A percentile compares a stretch with the other conserved stretches of the same genome.
Conservation (phyloP, 2,797 vertebrate genomes). For the Lacerta agilis region DNA sequence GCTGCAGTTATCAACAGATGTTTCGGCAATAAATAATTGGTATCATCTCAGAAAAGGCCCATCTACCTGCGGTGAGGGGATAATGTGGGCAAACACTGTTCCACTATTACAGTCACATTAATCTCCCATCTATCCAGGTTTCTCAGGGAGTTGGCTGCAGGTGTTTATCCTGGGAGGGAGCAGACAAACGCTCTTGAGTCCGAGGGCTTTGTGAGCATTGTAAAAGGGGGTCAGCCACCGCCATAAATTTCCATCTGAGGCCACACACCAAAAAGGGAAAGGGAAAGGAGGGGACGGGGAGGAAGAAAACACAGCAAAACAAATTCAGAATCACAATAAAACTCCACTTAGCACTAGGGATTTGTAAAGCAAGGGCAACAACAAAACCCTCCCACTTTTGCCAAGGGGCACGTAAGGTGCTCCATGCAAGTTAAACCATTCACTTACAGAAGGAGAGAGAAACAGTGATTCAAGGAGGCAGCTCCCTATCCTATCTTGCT, state of each 20-base stretch:
- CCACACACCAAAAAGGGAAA: constrained; percentile 76
- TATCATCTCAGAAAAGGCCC: constrained; percentile 80
- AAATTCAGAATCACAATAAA: constrained; percentile 29
- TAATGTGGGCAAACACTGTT: constrained; percentile 76
- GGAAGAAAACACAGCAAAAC: constrained; percentile 22
- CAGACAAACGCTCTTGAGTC: constrained; percentile 71
- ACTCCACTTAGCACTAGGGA: neutral
- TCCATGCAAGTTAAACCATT: neutral
- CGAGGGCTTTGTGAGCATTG: constrained; percentile 66
- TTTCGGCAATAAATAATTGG: constrained; percentile 86
- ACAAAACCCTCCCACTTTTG: neutral
- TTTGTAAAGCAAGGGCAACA: neutral
- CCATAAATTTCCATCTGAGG: constrained; percentile 83
- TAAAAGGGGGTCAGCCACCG: constrained; percentile 74
- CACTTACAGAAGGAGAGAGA: neutral
- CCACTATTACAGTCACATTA: constrained; percentile 78
- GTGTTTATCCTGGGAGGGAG: constrained; percentile 77
- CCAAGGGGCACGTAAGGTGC: constrained; percentile 10
- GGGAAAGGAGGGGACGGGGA: constrained; percentile 8
- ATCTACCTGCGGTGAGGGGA: constrained; percentile 83
- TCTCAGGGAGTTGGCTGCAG: constrained; percentile 79
- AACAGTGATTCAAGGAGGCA: neutral
- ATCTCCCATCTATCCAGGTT: constrained; percentile 82
- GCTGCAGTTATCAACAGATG: constrained; percentile 87
- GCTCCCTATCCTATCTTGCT: neutral